These are phyloP conservation scores for Syrista parreyssii DNA, from an alignment of 2,888 invertebrate genomes.

Conservation along the genomic window DNA sequence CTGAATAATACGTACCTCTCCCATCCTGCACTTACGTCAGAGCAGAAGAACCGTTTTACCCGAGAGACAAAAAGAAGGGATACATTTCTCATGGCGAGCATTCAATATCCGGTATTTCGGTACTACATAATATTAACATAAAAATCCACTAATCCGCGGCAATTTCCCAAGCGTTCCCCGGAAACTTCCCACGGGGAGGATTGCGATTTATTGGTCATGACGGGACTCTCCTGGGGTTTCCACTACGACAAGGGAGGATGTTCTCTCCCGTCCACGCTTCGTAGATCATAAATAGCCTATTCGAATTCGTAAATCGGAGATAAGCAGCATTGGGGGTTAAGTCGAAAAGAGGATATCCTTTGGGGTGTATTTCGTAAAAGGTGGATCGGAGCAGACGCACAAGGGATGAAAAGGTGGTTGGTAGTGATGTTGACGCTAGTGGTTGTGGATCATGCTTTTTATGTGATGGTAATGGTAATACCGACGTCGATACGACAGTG, in stretches of 20 bases:
- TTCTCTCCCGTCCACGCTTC: slow-evolving; percentile 10
- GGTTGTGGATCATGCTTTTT: background rate
- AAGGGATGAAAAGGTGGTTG: background rate
- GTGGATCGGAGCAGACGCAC: background rate
- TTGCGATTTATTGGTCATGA: slow-evolving; percentile 50
- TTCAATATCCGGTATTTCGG: slow-evolving; percentile 30
- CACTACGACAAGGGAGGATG: background rate
- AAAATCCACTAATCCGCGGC: slow-evolving; percentile 50
- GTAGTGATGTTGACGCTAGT: background rate
- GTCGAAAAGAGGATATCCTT: background rate
- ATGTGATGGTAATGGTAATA: background rate
- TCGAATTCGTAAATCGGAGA: slow-evolving; percentile 53
- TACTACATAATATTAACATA: slow-evolving; percentile 47
- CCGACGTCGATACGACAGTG: background rate
- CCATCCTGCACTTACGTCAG: background rate
- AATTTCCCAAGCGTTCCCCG: slow-evolving; percentile 33
- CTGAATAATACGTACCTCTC: background rate
- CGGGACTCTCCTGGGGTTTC: slow-evolving; percentile 21
- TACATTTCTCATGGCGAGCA: slow-evolving; percentile 21
- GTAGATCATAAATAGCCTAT: slow-evolving; percentile 53
- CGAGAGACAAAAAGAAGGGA: background rate
- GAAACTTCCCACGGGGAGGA: slow-evolving; percentile 45
- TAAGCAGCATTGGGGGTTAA: slow-evolving; percentile 33
- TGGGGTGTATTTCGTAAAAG: background rate
- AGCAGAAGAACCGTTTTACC: background rate